Conservation (phyloP, 2,888 invertebrate genomes). For the Hirtodrosophila histrioides region DNA sequence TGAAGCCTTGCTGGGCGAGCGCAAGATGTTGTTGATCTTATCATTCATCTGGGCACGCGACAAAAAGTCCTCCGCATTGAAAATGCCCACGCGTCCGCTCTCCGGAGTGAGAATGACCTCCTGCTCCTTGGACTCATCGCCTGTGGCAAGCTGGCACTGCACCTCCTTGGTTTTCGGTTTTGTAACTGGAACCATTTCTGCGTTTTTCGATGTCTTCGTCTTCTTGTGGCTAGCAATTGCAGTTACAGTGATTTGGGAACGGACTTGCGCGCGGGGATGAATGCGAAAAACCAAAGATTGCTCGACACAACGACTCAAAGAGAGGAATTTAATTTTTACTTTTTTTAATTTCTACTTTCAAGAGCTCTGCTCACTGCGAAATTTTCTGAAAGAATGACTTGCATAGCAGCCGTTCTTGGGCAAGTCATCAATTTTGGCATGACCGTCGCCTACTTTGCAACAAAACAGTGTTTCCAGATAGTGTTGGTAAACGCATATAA, state of each 20-base stretch:
- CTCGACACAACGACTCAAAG: conserved; percentile 71
- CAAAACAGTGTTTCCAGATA: neutral
- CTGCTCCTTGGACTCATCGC: conserved; percentile 55
- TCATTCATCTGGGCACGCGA: conserved; percentile 82
- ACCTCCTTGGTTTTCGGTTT: conserved; percentile 61
- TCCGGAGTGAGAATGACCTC: conserved; percentile 56
- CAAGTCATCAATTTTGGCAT: conserved; percentile 12
- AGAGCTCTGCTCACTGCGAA: conserved; percentile 69
- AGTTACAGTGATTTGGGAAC: conserved; percentile 24
- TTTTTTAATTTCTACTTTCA: conserved; percentile 66
- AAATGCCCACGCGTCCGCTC: conserved; percentile 66
- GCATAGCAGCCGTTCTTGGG: conserved; percentile 19
- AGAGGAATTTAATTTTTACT: conserved; percentile 73
- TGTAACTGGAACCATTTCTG: conserved; percentile 49
- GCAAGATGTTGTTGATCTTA: conserved; percentile 82
- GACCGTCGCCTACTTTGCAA: conserved; percentile 32
- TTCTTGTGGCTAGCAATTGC: conserved; percentile 31
- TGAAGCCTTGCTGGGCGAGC: conserved; percentile 78
- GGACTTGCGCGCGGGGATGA: conserved; percentile 31
- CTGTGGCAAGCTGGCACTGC: conserved; percentile 53
- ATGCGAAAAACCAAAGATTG: conserved; percentile 57
- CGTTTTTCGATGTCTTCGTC: conserved; percentile 14
- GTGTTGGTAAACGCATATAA: conserved; percentile 38
- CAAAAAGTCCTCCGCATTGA: conserved; percentile 81
- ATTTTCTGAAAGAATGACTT: conserved; percentile 70